phyloP scores from a whole-genome alignment of 2,113 vertebrate species.

The Zosterops borbonicus region DNA sequence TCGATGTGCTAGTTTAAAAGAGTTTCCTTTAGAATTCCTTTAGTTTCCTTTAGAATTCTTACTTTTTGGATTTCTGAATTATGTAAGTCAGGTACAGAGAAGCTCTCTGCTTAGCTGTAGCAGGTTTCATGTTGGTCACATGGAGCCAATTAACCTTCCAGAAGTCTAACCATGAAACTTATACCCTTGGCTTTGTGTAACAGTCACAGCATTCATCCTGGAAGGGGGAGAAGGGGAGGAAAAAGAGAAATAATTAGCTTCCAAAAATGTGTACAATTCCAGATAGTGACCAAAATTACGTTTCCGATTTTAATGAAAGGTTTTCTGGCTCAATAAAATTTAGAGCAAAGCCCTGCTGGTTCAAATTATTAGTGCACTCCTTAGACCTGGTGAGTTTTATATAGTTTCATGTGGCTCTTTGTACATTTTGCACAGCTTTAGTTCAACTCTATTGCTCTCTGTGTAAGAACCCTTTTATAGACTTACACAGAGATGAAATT shows the following conservation, averaged over 20 bases:
- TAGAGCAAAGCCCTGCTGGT: slow-evolving; percentile 59
- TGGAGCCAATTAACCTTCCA: slow-evolving; percentile 25
- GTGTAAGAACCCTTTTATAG: slow-evolving; percentile 57
- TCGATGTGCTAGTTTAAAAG: neutral
- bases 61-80: neutral
- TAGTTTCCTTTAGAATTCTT: neutral
- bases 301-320: slow-evolving; percentile 60
- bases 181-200: neutral
- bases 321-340: slow-evolving; percentile 56
- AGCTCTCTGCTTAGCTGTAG: neutral
- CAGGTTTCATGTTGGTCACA: neutral
- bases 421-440: slow-evolving; percentile 62
- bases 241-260: slow-evolving; percentile 18
- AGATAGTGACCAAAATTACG: slow-evolving; percentile 45
- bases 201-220: neutral
- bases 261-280: slow-evolving; percentile 36
- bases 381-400: slow-evolving; percentile 60
- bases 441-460: slow-evolving; percentile 63
- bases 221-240: neutral
- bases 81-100: neutral
- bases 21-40: neutral
- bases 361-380: slow-evolving; percentile 57
- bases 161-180: neutral
- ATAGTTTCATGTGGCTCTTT: slow-evolving; percentile 54
- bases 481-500: slow-evolving; percentile 45